Percentiles rank a stretch among this genome's conserved stretches.
Conservation (phyloP, 53 echinoderm and acorn worm genomes). For the Mesocentrotus franciscanus region DNA sequence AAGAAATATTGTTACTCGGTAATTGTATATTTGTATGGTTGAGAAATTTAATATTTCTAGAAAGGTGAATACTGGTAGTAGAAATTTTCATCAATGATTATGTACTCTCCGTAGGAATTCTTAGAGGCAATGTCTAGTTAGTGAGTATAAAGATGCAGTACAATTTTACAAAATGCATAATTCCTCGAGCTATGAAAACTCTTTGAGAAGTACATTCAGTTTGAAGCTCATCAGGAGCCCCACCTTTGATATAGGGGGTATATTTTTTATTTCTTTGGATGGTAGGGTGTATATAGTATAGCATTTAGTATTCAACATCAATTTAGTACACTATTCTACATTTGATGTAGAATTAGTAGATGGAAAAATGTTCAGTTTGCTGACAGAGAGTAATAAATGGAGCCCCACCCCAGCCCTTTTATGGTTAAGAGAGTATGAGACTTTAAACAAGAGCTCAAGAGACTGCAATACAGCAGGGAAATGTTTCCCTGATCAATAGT, state of each 20-base stretch:
- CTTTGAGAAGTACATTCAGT: neutral
- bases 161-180: neutral
- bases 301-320: no score
- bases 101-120: neutral
- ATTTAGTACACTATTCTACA: no score
- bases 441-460: no score
- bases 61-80: neutral
- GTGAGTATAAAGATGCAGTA: no score
- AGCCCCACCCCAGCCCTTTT: no score
- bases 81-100: neutral
- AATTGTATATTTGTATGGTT: neutral
- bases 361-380: conserved; percentile 1
- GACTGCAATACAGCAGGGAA: no score
- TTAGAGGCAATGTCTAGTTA: neutral
- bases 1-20: neutral
- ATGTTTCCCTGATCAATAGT: no score
- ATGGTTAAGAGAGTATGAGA: no score
- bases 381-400: neutral
- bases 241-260: neutral
- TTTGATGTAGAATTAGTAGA: neutral
- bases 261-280: no score
- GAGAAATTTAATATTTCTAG: neutral
- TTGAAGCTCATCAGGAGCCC: neutral
- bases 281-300: no score
- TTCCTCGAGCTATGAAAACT: conserved; percentile 5